Evolutionary conservation across 2,888 invertebrate genomes (phyloP), one percentile per base, ranked within the genome.

Genomic region (Geophilus truncorum): DNA sequence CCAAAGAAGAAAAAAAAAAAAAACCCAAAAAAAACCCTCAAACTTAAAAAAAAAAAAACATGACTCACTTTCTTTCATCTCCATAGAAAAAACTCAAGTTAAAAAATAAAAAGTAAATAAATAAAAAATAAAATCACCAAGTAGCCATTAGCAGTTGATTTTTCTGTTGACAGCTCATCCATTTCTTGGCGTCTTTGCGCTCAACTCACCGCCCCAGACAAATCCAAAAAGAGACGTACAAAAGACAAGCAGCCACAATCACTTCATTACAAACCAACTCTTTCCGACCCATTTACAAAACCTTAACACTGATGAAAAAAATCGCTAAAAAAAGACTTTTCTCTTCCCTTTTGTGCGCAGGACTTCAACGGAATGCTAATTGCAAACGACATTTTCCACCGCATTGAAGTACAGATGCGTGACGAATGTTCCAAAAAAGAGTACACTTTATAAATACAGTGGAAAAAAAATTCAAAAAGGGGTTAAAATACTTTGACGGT

Each of bases 141-240:
- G 28, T 70, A 28, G 70, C 70, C 70, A 70, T 70, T 70, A 70
- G 25, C 70, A 70, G 28, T 28, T 70, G 70, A 70, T 70, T 70
- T 70, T 70, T 70, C 70, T 70, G 70, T 70, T 70, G 70, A 70
- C 70, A 70, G 70, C 70, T 70, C 70, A 70, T 70, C 28, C 25
- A 70, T 70, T 70, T 70, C 70, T 70, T 70, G n/a, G 25, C 25
- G 25, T 70, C 70, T 70, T 70, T 23, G 70, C 70, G 18, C 28
- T 70, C 70, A 25, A 70, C 70, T 70, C 70, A 6, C 70, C 70
- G 70, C 70, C 28, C 6, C 70, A 70, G 70, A 6, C 23, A 70
- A 28, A 70, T 70, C 28, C 70, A 28, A 28, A n/a, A 4, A 25
- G 6, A 70, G 70, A 70, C 28, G 25, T 70, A 70, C 70, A 70